Evolutionary conservation across 2,113 vertebrate genomes (phyloP).

Genomic region (Nothoprocta pentlandii): DNA sequence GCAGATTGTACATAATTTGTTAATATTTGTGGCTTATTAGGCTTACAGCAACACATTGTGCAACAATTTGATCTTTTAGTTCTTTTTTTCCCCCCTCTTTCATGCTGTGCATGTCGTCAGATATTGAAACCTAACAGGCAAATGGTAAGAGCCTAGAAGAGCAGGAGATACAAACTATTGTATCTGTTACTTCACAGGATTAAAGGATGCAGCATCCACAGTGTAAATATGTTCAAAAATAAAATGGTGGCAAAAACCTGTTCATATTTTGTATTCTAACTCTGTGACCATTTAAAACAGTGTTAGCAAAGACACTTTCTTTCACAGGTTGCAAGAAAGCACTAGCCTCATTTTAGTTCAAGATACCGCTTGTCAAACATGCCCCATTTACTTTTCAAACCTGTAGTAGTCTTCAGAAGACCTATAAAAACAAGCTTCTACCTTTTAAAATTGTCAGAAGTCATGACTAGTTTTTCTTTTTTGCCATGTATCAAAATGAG

Average conservation of each 20-base stretch:
- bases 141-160: slow-evolving; percentile 88
- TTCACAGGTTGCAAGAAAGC: slow-evolving; percentile 24
- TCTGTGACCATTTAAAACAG: background rate
- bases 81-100: slow-evolving; percentile 79
- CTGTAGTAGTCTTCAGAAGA: background rate
- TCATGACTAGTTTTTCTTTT: background rate
- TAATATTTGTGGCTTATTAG: background rate
- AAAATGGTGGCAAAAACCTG: slow-evolving; percentile 58
- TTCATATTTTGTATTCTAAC: background rate
- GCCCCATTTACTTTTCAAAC: background rate
- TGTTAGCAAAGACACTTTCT: slow-evolving; percentile 62
- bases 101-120: slow-evolving; percentile 89
- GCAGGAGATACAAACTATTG: slow-evolving; percentile 52
- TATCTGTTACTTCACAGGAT: slow-evolving; percentile 59
- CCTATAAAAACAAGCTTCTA: background rate
- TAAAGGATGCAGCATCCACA: slow-evolving; percentile 56
- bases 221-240: slow-evolving; percentile 67
- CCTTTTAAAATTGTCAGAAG: background rate
- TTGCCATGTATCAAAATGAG: background rate
- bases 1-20: background rate
- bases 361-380: background rate
- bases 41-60: background rate
- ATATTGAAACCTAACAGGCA: slow-evolving; percentile 94
- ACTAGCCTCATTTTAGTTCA: background rate
- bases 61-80: slow-evolving; percentile 68